Evolutionary conservation across 2,113 vertebrate genomes (phyloP).

Genomic region (Phasianus colchicus): DNA sequence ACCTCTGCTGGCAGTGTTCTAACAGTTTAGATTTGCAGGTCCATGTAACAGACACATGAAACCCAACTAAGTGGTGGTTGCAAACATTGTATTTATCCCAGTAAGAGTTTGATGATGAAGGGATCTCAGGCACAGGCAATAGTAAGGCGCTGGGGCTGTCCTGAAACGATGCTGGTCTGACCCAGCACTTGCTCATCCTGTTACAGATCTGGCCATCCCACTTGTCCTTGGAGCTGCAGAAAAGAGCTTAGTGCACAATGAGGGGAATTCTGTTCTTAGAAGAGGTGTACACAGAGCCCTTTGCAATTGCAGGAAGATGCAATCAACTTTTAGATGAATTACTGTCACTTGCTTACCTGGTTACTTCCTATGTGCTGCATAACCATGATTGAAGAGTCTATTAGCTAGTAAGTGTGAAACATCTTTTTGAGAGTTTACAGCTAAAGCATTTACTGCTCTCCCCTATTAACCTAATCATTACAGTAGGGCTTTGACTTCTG

Average conservation of each 20-base stretch:
- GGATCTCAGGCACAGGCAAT: background rate
- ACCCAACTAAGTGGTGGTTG: background rate
- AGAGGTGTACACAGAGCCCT: background rate
- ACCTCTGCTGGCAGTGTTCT: background rate
- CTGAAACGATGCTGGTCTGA: background rate
- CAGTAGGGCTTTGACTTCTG: background rate
- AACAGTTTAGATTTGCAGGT: background rate
- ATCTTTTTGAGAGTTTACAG: background rate
- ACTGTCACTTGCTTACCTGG: background rate
- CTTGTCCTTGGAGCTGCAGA: background rate
- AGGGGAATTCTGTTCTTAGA: background rate
- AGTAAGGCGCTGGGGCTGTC: background rate
- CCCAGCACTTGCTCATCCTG: background rate
- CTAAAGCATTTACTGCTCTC: background rate
- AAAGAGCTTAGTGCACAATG: fast-evolving
- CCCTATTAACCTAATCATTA: background rate
- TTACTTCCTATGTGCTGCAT: background rate
- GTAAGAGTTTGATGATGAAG: background rate
- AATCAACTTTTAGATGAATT: background rate
- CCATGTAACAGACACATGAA: background rate
- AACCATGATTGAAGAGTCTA: background rate
- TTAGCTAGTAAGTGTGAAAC: background rate
- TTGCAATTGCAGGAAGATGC: background rate
- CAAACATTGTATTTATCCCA: background rate
- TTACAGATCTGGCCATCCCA: background rate